Evolutionary conservation across 2,797 vertebrate species (phyloP), one percentile per base, ranked within the genome.

Genomic region (Oryzias sinensis): DNA sequence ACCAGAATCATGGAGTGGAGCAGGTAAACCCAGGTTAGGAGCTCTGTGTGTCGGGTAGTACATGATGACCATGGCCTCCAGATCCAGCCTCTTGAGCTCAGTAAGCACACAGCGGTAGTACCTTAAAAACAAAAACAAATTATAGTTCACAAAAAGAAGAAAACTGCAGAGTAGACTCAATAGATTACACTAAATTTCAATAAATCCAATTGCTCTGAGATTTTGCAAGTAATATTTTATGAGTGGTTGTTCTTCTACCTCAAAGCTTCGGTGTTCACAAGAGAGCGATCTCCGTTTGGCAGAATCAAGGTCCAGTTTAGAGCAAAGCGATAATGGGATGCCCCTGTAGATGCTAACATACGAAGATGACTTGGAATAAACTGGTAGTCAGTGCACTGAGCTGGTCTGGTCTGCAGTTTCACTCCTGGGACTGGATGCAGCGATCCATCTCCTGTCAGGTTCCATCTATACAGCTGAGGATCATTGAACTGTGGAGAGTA

Each of bases 401-500:
- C 79, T 0, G 69, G 84, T 33, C 93, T 89, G 1, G 93, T 95
- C 77, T 81, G 91, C 18, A 98, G 81, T 70, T 68, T 91, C 60
- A 94, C 90, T 1, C 95, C 97, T 24, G 90, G 72, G 49, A 99
- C 89, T 6, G 63, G 91, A 55, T 59, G 88, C 62, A 99, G 70
- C 5, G 88, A 76, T 15, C 94, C 90, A 0, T 98, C 93, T 44
- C 96, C 96, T 0, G 94, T 95, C 70, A 94, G 5, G 5, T 99
- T 98, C 97, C 97, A 99, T 58, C 92, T 90, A 44, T 99, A 99
- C 66, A 99, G 62, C 49, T 88, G 91, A 16, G 92, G 91, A 56
- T 99, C 96, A 0, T 82, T 93, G 70, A 98, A 99, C 85, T 98
- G 97, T 0, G 96, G 94, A 5, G 96, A 98, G 63, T 93, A 96